Evolutionary conservation across 1,140 invertebrate genomes (phyloP), one percentile per base, ranked within the genome.

Genomic region (Nebria ingens): DNA sequence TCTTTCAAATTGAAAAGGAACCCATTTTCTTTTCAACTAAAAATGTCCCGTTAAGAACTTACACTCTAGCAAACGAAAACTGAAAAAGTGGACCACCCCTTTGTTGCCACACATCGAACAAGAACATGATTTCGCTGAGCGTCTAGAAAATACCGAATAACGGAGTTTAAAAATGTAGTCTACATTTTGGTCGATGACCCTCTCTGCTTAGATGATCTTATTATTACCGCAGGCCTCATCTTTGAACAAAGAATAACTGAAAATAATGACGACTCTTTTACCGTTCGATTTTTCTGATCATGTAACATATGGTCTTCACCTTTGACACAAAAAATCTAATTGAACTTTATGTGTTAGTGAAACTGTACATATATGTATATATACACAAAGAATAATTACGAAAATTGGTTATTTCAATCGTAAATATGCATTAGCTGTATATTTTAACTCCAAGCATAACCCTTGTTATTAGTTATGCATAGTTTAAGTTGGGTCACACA

Each of bases 101-200:
- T 45, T 11, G 3, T 4, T 45, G 6, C 13, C 4, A 29, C 9
- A 45, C 15, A 45, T 17, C 40, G 17, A 6, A 34, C 25, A 6
- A 34, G n/a, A 12, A 17, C 15, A 9, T 45, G 6, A 4, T 45
- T 9, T 9, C 9, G 17, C 40, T 45, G 40, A 17, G 4, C 40
- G 40, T 12, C 9, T 45, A 45, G 40, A 45, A 45, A 45, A 45
- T 45, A 45, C 40, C 17, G 40, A 45, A 45, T 45, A 45, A 45
- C 40, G 40, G 40, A 6, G 40, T 45, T 45, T 45, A 45, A 45
- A 45, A 45, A 45, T 45, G 40, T 45, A 45, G 40, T 45, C 40
- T 45, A 45, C 40, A 45, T 45, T 45, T 45, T 45, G 40, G 40
- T 45, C 40, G 40, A 45, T 45, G 40, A 45, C 40, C 40, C 17